A percentile compares a stretch with the other conserved stretches of the same genome.
These are phyloP conservation scores for Panzeria rudis DNA, from an alignment of 2,888 invertebrate genomes.

Conservation along the genomic window DNA sequence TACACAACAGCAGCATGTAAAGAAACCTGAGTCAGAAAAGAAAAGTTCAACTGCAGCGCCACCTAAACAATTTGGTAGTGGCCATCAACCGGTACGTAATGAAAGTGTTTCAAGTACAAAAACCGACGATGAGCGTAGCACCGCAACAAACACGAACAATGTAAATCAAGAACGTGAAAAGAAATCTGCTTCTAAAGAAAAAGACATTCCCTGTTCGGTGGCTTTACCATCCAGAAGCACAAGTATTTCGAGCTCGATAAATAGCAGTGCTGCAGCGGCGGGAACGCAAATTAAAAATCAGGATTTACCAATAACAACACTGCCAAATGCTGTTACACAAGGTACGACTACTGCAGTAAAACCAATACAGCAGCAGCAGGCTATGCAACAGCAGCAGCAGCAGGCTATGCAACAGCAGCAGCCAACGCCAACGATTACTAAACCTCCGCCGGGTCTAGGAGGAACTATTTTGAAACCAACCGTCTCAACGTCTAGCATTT, in stretches of 20 bases:
- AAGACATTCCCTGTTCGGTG: conserved; percentile 76
- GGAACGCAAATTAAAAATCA: conserved; percentile 75
- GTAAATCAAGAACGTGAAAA: conserved; percentile 73
- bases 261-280: neutral
- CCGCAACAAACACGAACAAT: conserved; percentile 17
- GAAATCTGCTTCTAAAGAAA: conserved; percentile 78
- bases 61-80: conserved; percentile 75
- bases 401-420: conserved; percentile 80
- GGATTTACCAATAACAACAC: conserved; percentile 75
- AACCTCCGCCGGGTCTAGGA: conserved; percentile 77
- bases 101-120: conserved; percentile 74
- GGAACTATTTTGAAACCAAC: conserved; percentile 82
- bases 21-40: conserved; percentile 70
- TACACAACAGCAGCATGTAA: conserved; percentile 70
- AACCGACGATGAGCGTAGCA: conserved; percentile 85
- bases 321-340: conserved; percentile 71
- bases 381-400: conserved; percentile 80
- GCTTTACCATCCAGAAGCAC: conserved; percentile 43
- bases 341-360: conserved; percentile 65
- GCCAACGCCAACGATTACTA: conserved; percentile 72
- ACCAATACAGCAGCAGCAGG: conserved; percentile 47
- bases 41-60: conserved; percentile 72
- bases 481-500: conserved; percentile 75
- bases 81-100: conserved; percentile 69
- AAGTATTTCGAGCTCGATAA: conserved; percentile 69